Evolutionary conservation across 2,888 invertebrate species (phyloP).

Genomic region (Sarcophaga variegata): DNA sequence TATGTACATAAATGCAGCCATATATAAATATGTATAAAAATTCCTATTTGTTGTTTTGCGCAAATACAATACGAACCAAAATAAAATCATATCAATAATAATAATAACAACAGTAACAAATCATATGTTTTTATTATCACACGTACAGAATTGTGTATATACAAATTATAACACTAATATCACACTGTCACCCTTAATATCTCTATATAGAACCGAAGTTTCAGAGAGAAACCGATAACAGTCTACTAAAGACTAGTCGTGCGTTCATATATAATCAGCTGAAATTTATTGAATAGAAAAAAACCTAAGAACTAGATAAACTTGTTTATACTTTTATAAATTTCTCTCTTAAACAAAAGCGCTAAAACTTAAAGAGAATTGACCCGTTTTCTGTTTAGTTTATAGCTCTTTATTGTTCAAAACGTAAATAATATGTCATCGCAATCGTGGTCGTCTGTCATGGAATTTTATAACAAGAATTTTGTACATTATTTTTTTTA

Average conservation of each 20-base stretch:
- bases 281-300: slow-evolving; percentile 11
- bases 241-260: neutral
- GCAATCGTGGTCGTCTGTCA: neutral
- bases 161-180: neutral
- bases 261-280: slow-evolving; percentile 19
- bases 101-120: slow-evolving; percentile 10
- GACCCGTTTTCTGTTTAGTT: neutral
- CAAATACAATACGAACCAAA: slow-evolving; percentile 11
- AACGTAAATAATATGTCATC: no score
- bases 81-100: slow-evolving; percentile 27
- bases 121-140: slow-evolving; percentile 28
- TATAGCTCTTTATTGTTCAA: neutral
- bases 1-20: neutral
- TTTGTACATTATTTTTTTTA: neutral
- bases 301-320: neutral
- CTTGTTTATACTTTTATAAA: neutral
- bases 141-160: neutral
- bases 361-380: neutral
- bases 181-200: no score
- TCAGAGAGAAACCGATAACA: neutral
- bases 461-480: neutral
- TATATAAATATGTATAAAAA: neutral
- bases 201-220: neutral
- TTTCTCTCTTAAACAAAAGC: neutral
- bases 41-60: slow-evolving; percentile 24